Evolutionary conservation across 2,797 vertebrate species (phyloP).

Genomic region (Trachurus trachurus): DNA sequence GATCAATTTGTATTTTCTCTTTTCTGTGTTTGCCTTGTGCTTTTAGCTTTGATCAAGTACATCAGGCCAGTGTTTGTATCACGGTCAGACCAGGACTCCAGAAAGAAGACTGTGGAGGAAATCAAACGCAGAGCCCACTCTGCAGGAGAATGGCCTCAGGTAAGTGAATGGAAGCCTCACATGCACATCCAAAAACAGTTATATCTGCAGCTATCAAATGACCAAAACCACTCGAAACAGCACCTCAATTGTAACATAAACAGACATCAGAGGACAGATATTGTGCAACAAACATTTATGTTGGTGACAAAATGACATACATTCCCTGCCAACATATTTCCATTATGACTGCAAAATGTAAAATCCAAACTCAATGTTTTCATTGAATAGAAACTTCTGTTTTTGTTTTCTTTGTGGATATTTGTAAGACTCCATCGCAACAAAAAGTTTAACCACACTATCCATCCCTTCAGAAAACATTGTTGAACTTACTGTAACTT

Average conservation of each 20-base stretch:
- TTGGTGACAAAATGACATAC: background rate
- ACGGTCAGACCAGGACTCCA: conserved; percentile 95
- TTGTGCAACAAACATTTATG: background rate
- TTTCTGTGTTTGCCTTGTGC: conserved; percentile 23
- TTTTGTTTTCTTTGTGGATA: background rate
- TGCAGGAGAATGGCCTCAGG: conserved; percentile 95
- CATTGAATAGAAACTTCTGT: background rate
- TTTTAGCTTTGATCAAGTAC: conserved; percentile 94
- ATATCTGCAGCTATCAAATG: background rate
- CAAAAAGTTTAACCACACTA: background rate
- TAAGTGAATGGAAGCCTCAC: conserved; percentile 62
- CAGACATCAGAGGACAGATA: background rate
- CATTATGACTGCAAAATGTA: background rate
- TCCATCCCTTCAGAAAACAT: background rate
- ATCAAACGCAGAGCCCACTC: conserved; percentile 94
- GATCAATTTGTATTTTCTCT: background rate
- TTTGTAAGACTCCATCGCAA: background rate
- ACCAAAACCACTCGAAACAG: background rate
- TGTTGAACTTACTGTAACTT: background rate
- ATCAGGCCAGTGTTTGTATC: conserved; percentile 98
- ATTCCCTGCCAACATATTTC: background rate
- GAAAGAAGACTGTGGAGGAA: conserved; percentile 97
- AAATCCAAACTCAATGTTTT: background rate
- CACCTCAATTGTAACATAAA: background rate
- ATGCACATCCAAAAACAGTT: background rate